Base-by-base conservation (phyloP, 2,797 vertebrate genomes). In the Graptemys geographica region DNA sequence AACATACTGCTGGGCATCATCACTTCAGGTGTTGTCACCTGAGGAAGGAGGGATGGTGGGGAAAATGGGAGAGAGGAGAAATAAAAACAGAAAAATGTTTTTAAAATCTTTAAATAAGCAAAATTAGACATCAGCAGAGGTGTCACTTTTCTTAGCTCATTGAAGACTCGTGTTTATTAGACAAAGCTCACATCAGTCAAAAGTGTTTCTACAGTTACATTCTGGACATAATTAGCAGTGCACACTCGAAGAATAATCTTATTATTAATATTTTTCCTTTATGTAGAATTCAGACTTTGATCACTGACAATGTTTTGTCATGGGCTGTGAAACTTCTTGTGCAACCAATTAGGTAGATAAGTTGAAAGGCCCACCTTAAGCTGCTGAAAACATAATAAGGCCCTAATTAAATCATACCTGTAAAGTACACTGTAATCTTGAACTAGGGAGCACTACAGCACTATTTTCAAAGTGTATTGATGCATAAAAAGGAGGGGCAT, bases 1-100 rank as follows among this genome's bases (percentile, higher is more conserved):
- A 99, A 99, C 99, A 99, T 99, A 97, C 99, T 99, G 96, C 99
- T 99, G 97, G 99, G 99, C 99, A 99, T 98, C 95, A 98, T 98
- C 96, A 98, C 99, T 98, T 99, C 99, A 59, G 99, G 99, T 84
- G 99, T 98, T 69, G 99, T 99, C 98, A 99, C 99, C 99, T 99
- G 98, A 79, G 95, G 82, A 90, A 51, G 8, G 28, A 78, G 82
- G 49, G n/a, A 89, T 83, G 88, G 86, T 89, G 84, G 83, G 18
- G n/a, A 87, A 72, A 81, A 84, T 65, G 65, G n/a, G n/a, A 21
- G 56, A 23, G 83, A 83, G 59, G 88, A 96, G 97, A 97, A 96
- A 90, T 92, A 96, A 94, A 98, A 96, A 96, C 8, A 84, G 62
- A 76, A 82, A 94, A 91, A 92, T 53, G 87, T 69, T 96, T 93